These are phyloP conservation scores for Phenganax stokvisi DNA, from an alignment of 92 coral and sea anemone genomes.

Conservation along the genomic window DNA sequence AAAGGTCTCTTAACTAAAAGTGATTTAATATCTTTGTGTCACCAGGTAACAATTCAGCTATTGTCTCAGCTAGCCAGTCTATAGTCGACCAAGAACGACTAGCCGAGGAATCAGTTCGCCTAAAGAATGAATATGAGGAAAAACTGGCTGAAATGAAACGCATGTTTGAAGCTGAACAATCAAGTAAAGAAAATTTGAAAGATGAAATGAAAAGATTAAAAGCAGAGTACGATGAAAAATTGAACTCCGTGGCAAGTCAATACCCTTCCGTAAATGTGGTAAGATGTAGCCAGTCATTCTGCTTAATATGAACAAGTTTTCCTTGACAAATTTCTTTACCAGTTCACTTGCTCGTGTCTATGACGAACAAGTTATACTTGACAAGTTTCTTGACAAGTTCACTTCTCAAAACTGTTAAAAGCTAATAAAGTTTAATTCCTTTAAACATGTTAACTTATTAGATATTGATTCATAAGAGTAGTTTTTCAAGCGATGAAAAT, in stretches of 20 bases:
- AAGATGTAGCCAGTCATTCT: not conserved
- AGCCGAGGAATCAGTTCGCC: conserved; percentile 68
- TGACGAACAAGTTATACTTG: not conserved
- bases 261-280: conserved; percentile 46
- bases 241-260: conserved; percentile 77
- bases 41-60: conserved; percentile 19
- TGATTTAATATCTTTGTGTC: too few species aligned
- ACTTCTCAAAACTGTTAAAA: too few species aligned
- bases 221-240: conserved; percentile 67
- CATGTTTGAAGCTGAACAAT: conserved; percentile 80
- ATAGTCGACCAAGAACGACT: conserved; percentile 51
- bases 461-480: too few species aligned
- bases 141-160: conserved; percentile 79
- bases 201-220: conserved; percentile 71
- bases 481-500: too few species aligned
- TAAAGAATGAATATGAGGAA: conserved; percentile 72
- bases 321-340: not conserved
- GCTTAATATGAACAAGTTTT: not conserved
- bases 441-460: too few species aligned
- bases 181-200: conserved; percentile 83
- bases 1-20: too few species aligned
- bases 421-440: too few species aligned
- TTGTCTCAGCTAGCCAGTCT: conserved; percentile 24
- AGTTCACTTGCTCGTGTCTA: not conserved
- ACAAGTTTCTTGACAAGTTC: too few species aligned